Percentiles rank a stretch among this genome's conserved stretches.
These are phyloP conservation scores for Syngnathus floridae DNA, from an alignment of 2,113 vertebrate species.

Conservation along the genomic window DNA sequence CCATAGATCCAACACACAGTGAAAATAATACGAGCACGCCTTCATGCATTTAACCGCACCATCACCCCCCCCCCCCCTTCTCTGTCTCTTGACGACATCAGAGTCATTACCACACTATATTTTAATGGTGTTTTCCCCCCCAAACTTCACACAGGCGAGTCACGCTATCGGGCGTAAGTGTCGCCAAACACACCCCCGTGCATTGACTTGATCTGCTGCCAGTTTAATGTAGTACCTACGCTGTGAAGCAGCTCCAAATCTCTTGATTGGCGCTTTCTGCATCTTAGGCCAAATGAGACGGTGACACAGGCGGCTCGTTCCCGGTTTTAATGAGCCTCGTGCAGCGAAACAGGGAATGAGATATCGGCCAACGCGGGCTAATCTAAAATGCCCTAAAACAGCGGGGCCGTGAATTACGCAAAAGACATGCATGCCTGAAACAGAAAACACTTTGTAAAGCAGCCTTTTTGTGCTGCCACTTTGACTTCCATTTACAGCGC, in stretches of 20 bases:
- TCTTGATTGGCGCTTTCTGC: slow-evolving; percentile 67
- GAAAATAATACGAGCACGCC: slow-evolving; percentile 66
- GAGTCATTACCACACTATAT: slow-evolving; percentile 65
- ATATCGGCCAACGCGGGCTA: slow-evolving; percentile 76
- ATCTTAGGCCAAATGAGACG: slow-evolving; percentile 77
- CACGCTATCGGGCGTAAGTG: slow-evolving; percentile 44
- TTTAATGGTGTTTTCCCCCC: slow-evolving; percentile 65
- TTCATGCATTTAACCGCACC: slow-evolving; percentile 70
- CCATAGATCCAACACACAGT: slow-evolving; percentile 62
- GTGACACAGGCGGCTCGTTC: slow-evolving; percentile 79
- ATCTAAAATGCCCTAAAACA: slow-evolving; percentile 74
- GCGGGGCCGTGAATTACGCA: slow-evolving; percentile 77
- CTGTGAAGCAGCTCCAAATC: slow-evolving; percentile 61
- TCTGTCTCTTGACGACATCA: slow-evolving; percentile 46
- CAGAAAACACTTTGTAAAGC: slow-evolving; percentile 52
- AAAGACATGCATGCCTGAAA: slow-evolving; percentile 54
- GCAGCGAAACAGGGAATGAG: slow-evolving; percentile 76
- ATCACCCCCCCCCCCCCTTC: slow-evolving; percentile 52
- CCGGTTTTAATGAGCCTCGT: slow-evolving; percentile 82
- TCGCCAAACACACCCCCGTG: slow-evolving; percentile 41
- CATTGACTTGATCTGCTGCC: slow-evolving; percentile 58
- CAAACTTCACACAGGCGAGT: slow-evolving; percentile 62
- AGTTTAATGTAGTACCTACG: slow-evolving; percentile 67
- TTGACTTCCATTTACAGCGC: slow-evolving; percentile 32
- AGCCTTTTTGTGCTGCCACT: slow-evolving; percentile 53